Evolutionary conservation across 2,113 vertebrate genomes (phyloP).

Genomic region (Fregata magnificens): DNA sequence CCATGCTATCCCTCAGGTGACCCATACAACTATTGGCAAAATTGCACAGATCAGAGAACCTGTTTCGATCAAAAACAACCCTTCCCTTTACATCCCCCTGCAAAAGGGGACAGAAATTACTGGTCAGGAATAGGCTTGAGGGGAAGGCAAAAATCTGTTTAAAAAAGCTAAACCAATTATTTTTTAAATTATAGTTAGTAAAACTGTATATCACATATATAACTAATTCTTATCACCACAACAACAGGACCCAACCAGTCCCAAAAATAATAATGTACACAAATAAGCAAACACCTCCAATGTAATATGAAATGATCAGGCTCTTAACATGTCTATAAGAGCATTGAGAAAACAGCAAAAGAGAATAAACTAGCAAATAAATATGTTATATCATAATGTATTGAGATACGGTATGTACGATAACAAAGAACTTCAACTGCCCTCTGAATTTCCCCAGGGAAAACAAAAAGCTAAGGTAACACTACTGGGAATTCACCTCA

Average conservation of each 20-base stretch:
- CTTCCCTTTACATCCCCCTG: not conserved
- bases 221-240: not conserved
- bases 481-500: not conserved
- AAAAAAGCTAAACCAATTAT: not conserved
- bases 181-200: not conserved
- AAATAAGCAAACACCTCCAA: not conserved
- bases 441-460: not conserved
- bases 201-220: fast-evolving
- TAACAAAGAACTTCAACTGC: not conserved
- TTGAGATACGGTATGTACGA: not conserved
- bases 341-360: not conserved
- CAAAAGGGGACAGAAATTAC: not conserved
- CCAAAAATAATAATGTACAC: not conserved
- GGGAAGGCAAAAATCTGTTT: not conserved
- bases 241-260: not conserved
- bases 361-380: not conserved
- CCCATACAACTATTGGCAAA: not conserved
- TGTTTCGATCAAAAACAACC: not conserved
- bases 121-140: not conserved
- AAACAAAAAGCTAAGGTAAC: not conserved
- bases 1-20: not conserved
- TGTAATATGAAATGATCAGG: not conserved
- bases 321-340: not conserved
- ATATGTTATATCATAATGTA: fast-evolving
- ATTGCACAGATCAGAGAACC: not conserved